Evolutionary conservation across 2,113 vertebrate genomes (phyloP), one percentile per base, ranked within the genome.

Genomic region (Pterocles burchelli): DNA sequence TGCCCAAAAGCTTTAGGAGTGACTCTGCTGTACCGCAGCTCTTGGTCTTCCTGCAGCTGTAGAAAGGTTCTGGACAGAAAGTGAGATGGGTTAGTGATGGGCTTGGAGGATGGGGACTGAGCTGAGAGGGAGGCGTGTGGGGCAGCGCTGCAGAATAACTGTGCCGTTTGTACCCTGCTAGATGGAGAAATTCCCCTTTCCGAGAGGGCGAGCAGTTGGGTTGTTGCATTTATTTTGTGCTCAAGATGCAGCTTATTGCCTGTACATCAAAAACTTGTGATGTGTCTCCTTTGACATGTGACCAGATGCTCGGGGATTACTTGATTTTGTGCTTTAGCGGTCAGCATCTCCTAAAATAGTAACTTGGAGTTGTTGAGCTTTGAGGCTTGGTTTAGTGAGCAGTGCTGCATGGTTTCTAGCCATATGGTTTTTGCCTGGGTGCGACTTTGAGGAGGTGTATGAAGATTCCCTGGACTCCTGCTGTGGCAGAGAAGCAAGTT

Each of bases 371-470:
- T 89, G 87, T 45, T 17, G 46, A 74, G 76, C 68, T 84, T 71
- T 92, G 89, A 67, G 68, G 7, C 70, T 67, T 1, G 2, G 52
- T 59, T 91, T 82, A 21, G 26, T 26, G 7, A 36, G 61, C 2
- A 1, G 43, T 17, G 34, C 79, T 25, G 22, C 11, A 9, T 57
- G 61, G 43, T 71, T 89, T 91, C 58, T 48, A 57, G 73, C 80
- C 84, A 49, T 89, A 58, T 92, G 81, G 34, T 85, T 92, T 80
- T 62, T 85, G 76, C 31, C 38, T 81, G 94, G 38, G 52, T 86
- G 91, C 2, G 57, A 89, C 63, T 95, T 86, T 71, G 73, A 91
- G 93, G 79, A 81, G 84, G 84, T 91, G 68, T 94, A 36, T 71
- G 63, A 34, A 91, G 82, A 82, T 91, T 91, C 67, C 41, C 88